Conservation (phyloP, 2,888 invertebrate species). For the Phyllotreta striolata region DNA sequence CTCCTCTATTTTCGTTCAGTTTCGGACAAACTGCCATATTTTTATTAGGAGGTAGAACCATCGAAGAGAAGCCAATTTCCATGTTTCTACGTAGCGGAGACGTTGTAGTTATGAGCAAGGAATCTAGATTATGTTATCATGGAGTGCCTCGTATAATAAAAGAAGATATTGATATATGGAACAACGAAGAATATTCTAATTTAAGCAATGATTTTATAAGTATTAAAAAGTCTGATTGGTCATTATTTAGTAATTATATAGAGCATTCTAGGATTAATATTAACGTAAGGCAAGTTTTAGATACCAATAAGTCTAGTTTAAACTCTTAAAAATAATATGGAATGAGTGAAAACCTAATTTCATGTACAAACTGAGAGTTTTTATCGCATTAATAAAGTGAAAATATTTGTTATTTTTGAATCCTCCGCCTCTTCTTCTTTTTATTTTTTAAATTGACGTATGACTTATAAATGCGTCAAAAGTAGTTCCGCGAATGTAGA, state of each 20-base stretch:
- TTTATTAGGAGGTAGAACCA: slow-evolving; percentile 83
- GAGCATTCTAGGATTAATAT: slow-evolving; percentile 86
- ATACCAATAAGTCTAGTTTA: slow-evolving; percentile 14
- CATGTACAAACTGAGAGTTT: no score
- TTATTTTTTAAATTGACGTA: slow-evolving; percentile 1
- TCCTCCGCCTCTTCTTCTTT: neutral
- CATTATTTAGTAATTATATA: slow-evolving; percentile 69
- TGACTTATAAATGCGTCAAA: no score
- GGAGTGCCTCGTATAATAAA: slow-evolving; percentile 88
- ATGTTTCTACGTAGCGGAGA: slow-evolving; percentile 89
- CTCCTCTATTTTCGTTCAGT: slow-evolving; percentile 93
- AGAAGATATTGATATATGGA: slow-evolving; percentile 64
- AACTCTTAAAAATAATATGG: neutral
- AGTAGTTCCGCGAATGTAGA: no score
- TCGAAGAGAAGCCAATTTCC: slow-evolving; percentile 72
- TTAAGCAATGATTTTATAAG: slow-evolving; percentile 11
- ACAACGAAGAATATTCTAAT: slow-evolving; percentile 32
- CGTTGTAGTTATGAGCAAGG: slow-evolving; percentile 87
- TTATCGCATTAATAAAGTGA: neutral
- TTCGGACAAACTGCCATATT: slow-evolving; percentile 97
- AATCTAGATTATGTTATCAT: slow-evolving; percentile 88
- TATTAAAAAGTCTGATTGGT: slow-evolving; percentile 61
- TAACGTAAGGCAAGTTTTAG: slow-evolving; percentile 86
- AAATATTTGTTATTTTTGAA: neutral
- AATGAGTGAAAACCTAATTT: neutral